Percentiles rank a stretch among this genome's conserved stretches.
These are phyloP conservation scores for Achlya flavicornis DNA, from an alignment of 2,888 invertebrate genomes.

Conservation along the genomic window DNA sequence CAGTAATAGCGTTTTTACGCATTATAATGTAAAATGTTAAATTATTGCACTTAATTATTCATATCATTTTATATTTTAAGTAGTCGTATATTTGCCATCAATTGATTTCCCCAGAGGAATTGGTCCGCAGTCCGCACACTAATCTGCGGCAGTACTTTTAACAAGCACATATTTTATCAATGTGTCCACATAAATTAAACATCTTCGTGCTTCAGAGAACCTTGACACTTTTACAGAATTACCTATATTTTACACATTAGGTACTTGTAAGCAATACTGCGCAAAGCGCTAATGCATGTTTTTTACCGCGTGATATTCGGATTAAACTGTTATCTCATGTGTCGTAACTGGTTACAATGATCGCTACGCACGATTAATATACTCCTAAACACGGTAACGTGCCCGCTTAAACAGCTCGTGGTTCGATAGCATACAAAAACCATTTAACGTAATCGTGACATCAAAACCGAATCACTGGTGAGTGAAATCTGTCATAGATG, in stretches of 20 bases:
- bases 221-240: constrained; percentile 58
- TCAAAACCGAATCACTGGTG: constrained; percentile 37
- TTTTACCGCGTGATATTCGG: constrained; percentile 73
- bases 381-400: constrained; percentile 43
- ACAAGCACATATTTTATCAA: constrained; percentile 18
- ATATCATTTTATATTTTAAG: not conserved
- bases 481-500: constrained; percentile 45
- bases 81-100: not conserved
- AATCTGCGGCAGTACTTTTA: not conserved
- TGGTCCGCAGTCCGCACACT: not conserved
- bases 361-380: constrained; percentile 52
- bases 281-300: constrained; percentile 74
- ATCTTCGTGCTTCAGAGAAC: constrained; percentile 49
- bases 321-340: constrained; percentile 77
- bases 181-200: constrained; percentile 22
- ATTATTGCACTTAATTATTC: not conserved
- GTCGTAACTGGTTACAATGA: constrained; percentile 69
- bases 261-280: constrained; percentile 45
- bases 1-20: constrained; percentile 17
- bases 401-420: constrained; percentile 48
- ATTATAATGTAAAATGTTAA: not conserved
- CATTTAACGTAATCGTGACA: constrained; percentile 37
- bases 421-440: constrained; percentile 62
- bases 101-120: constrained; percentile 1
- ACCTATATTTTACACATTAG: constrained; percentile 47